phyloP scores from a whole-genome alignment of 2,888 invertebrate genomes.

The Polietes domitor region DNA sequence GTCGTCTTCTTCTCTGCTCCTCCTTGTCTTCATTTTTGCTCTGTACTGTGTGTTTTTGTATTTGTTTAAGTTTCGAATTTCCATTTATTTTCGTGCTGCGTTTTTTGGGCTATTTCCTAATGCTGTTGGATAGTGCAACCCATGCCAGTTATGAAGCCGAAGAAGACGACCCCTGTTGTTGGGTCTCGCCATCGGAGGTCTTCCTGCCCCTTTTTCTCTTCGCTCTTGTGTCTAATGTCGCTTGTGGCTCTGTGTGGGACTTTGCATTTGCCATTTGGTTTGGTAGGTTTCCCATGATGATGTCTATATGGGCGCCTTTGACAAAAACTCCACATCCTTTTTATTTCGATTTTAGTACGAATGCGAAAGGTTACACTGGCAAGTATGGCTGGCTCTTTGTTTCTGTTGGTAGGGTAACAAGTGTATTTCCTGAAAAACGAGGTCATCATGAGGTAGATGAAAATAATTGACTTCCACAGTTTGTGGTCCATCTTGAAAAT shows the following conservation, averaged over 20 bases:
- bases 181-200: conserved; percentile 27
- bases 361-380: neutral
- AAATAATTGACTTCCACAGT: conserved; percentile 47
- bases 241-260: conserved; percentile 46
- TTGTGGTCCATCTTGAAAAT: neutral
- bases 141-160: neutral
- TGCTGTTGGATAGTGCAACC: neutral
- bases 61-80: conserved; percentile 14
- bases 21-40: conserved; percentile 33
- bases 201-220: neutral
- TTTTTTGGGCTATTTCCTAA: conserved; percentile 13
- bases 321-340: conserved; percentile 39
- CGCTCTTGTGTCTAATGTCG: neutral
- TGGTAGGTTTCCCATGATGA: conserved; percentile 40
- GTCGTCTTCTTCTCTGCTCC: conserved; percentile 37
- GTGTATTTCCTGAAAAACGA: conserved; percentile 30
- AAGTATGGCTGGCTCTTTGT: neutral
- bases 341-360: neutral
- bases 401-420: conserved; percentile 39
- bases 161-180: conserved; percentile 53
- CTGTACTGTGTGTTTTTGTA: neutral
- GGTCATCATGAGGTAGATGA: conserved; percentile 1
- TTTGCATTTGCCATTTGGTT: neutral
- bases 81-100: neutral
- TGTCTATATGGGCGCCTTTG: conserved; percentile 28